These are phyloP conservation scores for Caradrina clavipalpis DNA, from an alignment of 2,888 invertebrate genomes.

Conservation along the genomic window DNA sequence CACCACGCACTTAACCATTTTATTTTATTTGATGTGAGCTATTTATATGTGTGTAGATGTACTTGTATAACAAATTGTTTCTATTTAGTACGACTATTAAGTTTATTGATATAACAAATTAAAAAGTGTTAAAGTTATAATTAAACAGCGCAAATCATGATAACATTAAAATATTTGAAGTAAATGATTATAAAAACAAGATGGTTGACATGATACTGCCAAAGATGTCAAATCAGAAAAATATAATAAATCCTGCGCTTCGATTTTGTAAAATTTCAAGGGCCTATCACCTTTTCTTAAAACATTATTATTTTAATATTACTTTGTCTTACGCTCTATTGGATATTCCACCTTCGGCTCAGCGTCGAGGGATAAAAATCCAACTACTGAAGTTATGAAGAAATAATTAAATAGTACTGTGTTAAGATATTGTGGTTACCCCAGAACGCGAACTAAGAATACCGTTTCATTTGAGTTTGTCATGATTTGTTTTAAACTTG, in stretches of 20 bases:
- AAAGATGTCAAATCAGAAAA: no score
- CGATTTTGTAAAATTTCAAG: no score
- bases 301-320: no score
- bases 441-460: no score
- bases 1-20: constrained; percentile 3
- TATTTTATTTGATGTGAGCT: constrained; percentile 23
- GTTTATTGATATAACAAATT: not conserved
- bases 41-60: constrained; percentile 23
- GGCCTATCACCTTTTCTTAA: no score
- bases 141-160: constrained; percentile 13
- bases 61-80: not conserved
- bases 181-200: not conserved
- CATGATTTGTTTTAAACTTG: constrained; percentile 21
- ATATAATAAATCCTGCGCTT: no score
- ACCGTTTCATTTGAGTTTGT: constrained; percentile 5
- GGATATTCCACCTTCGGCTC: no score
- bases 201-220: not conserved
- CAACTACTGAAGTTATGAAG: no score
- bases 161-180: not conserved
- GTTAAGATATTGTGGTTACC: no score
- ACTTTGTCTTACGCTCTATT: no score
- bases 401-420: no score
- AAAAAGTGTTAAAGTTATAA: not conserved
- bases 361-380: no score
- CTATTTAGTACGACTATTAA: not conserved